Evolutionary conservation across 1,140 invertebrate genomes (phyloP), one percentile per base, ranked within the genome.

Genomic region (Ceratosolen fusciceps): DNA sequence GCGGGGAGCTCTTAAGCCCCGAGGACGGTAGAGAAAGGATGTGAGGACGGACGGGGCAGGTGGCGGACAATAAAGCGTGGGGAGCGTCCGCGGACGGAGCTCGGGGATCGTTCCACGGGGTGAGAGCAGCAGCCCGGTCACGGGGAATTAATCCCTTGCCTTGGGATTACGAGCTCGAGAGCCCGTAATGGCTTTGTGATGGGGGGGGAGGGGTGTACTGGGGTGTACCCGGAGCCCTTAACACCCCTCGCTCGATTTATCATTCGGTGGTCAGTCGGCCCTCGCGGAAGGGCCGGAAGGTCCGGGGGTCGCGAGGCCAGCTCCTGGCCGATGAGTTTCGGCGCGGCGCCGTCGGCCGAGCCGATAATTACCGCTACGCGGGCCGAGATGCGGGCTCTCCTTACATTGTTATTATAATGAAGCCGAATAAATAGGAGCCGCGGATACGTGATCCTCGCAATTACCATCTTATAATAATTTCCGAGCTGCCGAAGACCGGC

Each of bases 351-450:
- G 16, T 54, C 62, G 67, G 49, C 52, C 56, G 14, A 70, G 58
- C 65, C 74, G 74, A 77, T 70, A 70, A 77, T 77, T 77, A 75
- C 8, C 56, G 14, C 5, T 3, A 24, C 16, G 26, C 0, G 67
- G 21, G 12, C 39, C 19, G 67, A 62, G 81, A 77, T n/a, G n/a
- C n/a, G 68, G 72, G 80, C 83, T 82, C 83, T 83, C 83, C 84
- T 88, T 88, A 88, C 86, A 89, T 90, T 89, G 88, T 90, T 90
- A 90, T 89, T 89, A 90, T 89, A 90, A 90, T 89, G 88, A 90
- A 87, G 84, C 86, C 86, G 88, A 86, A 89, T 89, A 89, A 88
- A 89, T 89, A 89, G 87, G 86, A 89, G 85, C 88, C 85, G 86
- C 85, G 83, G 85, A 83, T 89, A 89, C 88, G 54, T 74, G 72